These are phyloP conservation scores for Dendrophyllia cribrosa DNA, from an alignment of 64 coral and sea anemone species.

Conservation along the genomic window DNA sequence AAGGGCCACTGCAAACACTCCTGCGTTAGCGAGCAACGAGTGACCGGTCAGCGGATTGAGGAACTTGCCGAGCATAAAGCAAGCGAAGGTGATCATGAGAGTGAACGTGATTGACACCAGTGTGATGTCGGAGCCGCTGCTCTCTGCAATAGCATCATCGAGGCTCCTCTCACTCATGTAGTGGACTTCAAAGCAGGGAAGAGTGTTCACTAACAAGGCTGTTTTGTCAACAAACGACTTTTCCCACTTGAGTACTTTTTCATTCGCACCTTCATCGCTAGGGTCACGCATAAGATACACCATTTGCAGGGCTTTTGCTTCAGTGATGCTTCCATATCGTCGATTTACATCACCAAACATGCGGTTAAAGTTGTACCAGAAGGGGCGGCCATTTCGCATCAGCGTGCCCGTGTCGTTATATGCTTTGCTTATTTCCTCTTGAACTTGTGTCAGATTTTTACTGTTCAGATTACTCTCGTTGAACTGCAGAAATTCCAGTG, in stretches of 20 bases:
- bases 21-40: conserved; percentile 62
- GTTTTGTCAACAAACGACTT: conserved; percentile 47
- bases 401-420: conserved; percentile 8
- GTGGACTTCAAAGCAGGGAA: conserved; percentile 32
- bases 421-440: conserved; percentile 4
- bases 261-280: background rate
- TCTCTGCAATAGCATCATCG: conserved; percentile 68
- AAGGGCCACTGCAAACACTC: conserved; percentile 60
- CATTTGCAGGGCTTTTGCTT: conserved; percentile 63
- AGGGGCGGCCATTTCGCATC: conserved; percentile 66
- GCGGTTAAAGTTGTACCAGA: conserved; percentile 51
- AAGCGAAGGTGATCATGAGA: conserved; percentile 52
- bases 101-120: conserved; percentile 47
- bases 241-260: conserved; percentile 50
- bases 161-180: conserved; percentile 51
- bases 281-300: conserved; percentile 56
- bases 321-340: conserved; percentile 28
- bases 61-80: conserved; percentile 50
- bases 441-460: conserved; percentile 32
- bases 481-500: conserved; percentile 73
- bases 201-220: background rate
- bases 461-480: conserved; percentile 32
- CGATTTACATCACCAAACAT: conserved; percentile 74
- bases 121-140: conserved; percentile 31
- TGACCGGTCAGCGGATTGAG: conserved; percentile 66